phyloP scores from a whole-genome alignment of 2,888 invertebrate species.

The Phragmatobia fuliginosa region DNA sequence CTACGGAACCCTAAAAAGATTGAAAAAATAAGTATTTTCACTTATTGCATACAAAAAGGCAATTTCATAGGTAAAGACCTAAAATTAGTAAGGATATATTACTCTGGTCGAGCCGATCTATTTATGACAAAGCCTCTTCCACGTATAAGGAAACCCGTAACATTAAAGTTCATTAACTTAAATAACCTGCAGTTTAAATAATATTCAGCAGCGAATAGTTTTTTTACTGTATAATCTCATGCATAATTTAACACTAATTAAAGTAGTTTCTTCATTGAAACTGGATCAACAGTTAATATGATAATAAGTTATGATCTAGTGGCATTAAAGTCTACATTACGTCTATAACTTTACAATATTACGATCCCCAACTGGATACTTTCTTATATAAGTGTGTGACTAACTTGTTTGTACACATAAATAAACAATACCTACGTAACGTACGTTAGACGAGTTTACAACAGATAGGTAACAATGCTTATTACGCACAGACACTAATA shows the following conservation, averaged over 20 bases:
- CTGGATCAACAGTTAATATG: neutral
- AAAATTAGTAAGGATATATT: no score
- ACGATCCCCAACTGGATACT: neutral
- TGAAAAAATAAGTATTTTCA: no score
- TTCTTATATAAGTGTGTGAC: slow-evolving; percentile 14
- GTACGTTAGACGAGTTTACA: neutral
- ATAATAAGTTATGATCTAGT: neutral
- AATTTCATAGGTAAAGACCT: no score
- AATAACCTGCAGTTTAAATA: no score
- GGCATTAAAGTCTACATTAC: neutral
- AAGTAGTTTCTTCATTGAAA: neutral
- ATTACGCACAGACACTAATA: slow-evolving; percentile 2
- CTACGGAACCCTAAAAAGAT: no score
- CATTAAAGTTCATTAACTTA: no score
- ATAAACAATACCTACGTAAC: slow-evolving; percentile 10
- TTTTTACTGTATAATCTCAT: neutral
- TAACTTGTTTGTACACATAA: slow-evolving; percentile 8
- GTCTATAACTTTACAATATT: neutral
- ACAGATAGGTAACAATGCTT: neutral
- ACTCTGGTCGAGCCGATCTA: no score
- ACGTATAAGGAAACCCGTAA: no score
- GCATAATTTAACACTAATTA: neutral
- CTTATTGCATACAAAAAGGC: no score
- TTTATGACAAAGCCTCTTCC: no score
- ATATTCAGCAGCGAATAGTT: neutral